Evolutionary conservation across 1,140 invertebrate genomes (phyloP).

Genomic region (Oreohelix idahoensis): DNA sequence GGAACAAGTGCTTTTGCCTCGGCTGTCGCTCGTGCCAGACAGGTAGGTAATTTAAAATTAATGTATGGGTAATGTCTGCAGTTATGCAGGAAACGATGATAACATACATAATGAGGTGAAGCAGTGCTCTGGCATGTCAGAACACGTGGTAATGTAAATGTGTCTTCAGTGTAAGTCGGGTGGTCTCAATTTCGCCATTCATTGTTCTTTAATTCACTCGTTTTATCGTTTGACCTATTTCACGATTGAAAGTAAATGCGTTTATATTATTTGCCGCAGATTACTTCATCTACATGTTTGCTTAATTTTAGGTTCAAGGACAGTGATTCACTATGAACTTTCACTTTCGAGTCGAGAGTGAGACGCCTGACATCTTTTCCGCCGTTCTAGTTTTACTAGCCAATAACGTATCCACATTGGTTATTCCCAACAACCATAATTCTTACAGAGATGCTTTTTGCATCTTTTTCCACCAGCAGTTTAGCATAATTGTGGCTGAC

Average conservation of each 20-base stretch:
- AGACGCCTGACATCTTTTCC: too few relatives aligned
- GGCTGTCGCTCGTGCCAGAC: slow-evolving; percentile 69
- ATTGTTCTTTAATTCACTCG: slow-evolving; percentile 11
- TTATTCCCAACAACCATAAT: too few relatives aligned
- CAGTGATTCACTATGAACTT: background rate
- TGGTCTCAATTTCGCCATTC: background rate
- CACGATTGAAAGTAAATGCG: background rate
- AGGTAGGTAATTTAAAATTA: slow-evolving; percentile 50
- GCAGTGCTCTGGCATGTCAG: background rate
- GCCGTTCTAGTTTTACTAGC: too few relatives aligned
- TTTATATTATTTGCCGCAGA: background rate
- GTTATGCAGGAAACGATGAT: background rate
- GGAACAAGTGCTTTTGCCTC: slow-evolving; percentile 68
- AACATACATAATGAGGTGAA: background rate
- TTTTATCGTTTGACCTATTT: background rate
- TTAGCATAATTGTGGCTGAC: too few relatives aligned
- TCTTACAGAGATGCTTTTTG: too few relatives aligned
- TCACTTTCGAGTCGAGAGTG: too few relatives aligned
- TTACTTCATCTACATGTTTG: too few relatives aligned
- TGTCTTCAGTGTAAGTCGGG: background rate
- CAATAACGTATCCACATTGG: too few relatives aligned
- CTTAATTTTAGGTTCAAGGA: background rate
- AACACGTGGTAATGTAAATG: slow-evolving; percentile 27
- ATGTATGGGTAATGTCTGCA: background rate
- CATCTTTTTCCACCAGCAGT: too few relatives aligned